These are phyloP conservation scores for Formica selysi DNA, from an alignment of 1,140 invertebrate genomes.

Conservation along the genomic window DNA sequence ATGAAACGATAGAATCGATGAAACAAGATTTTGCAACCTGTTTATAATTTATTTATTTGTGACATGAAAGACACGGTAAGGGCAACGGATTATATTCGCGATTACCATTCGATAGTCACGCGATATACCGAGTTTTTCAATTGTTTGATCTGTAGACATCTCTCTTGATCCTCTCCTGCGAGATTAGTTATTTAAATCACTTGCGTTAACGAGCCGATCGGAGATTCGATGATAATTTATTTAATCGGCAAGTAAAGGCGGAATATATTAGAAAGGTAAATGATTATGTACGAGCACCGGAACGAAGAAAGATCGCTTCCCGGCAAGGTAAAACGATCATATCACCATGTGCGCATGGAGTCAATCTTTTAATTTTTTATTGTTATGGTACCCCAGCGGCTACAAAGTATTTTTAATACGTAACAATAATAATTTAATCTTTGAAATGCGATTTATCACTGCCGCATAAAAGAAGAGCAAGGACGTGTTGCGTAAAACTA, in stretches of 20 bases:
- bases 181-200: background rate
- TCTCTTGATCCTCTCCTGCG: background rate
- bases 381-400: background rate
- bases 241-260: constrained; percentile 11
- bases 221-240: background rate
- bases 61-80: background rate
- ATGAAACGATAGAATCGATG: background rate
- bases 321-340: constrained; percentile 5
- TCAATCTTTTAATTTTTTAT: constrained; percentile 3
- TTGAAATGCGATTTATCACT: background rate
- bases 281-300: background rate
- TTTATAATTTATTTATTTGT: background rate
- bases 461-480: background rate
- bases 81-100: background rate
- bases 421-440: constrained; percentile 4
- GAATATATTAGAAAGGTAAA: constrained; percentile 45
- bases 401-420: background rate
- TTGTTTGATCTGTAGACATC: background rate
- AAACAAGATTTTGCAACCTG: constrained; percentile 47
- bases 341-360: background rate
- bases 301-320: background rate
- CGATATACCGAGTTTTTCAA: background rate
- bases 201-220: constrained; percentile 14
- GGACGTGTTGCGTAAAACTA: background rate
- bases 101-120: background rate